Conservation (phyloP, 2,797 vertebrate species). For the Valencia hispanica region DNA sequence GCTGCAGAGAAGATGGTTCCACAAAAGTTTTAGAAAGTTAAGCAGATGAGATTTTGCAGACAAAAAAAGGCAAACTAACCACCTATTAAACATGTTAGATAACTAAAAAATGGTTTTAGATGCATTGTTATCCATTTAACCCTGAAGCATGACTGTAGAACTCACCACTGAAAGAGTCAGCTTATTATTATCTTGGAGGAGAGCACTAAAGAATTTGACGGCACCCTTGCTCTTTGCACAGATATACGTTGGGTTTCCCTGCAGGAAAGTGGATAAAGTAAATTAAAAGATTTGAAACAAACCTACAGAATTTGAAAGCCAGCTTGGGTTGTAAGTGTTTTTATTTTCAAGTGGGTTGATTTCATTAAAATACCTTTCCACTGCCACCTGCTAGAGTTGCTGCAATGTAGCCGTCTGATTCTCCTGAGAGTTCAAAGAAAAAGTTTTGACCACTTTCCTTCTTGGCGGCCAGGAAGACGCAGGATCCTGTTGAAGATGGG, state of each 20-base stretch:
- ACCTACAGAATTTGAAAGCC: background rate
- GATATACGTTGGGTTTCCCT: conserved; percentile 51
- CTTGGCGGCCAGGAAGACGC: conserved; percentile 34
- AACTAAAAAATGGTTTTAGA: background rate
- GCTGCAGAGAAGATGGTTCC: conserved; percentile 26
- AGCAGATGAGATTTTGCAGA: background rate
- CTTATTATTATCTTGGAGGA: fast-evolving
- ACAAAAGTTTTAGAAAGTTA: background rate
- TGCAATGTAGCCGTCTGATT: conserved; percentile 32
- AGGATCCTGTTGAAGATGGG: fast-evolving
- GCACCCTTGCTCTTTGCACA: conserved; percentile 27
- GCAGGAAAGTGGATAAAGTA: conserved; percentile 5
- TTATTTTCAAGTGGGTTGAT: background rate
- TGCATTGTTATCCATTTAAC: background rate
- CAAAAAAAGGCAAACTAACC: background rate
- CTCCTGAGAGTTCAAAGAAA: conserved; percentile 32
- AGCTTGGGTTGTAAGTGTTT: background rate
- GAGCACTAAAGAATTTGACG: background rate
- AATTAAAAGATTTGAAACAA: background rate
- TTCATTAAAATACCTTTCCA: conserved; percentile 24
- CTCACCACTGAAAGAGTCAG: background rate
- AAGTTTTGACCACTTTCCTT: background rate
- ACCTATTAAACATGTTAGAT: background rate
- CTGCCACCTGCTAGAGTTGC: fast-evolving
- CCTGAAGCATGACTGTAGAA: background rate